Evolutionary conservation across 2,888 invertebrate species (phyloP).

Genomic region (Proisotoma minuta): DNA sequence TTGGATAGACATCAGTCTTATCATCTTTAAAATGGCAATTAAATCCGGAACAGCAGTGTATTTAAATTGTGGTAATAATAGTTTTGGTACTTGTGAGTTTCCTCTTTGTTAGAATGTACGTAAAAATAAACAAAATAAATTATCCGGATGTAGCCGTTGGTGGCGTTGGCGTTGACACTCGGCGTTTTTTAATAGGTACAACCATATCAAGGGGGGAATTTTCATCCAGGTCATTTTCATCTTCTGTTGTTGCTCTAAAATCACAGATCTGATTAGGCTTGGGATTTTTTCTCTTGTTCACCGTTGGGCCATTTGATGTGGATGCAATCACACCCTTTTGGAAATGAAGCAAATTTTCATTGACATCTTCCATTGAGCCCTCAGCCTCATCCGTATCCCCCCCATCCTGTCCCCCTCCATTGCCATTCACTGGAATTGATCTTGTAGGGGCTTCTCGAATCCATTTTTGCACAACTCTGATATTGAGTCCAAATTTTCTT

Average conservation of each 20-base stretch:
- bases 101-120: too few species aligned
- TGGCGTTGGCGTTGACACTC: slow-evolving; percentile 36
- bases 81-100: too few species aligned
- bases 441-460: slow-evolving; percentile 38
- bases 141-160: too few species aligned
- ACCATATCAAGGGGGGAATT: slow-evolving; percentile 44
- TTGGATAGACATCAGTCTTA: too few species aligned
- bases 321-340: background rate
- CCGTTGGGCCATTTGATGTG: background rate
- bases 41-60: too few species aligned
- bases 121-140: too few species aligned
- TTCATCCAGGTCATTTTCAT: slow-evolving; percentile 10
- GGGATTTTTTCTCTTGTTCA: slow-evolving; percentile 44
- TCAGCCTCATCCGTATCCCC: background rate
- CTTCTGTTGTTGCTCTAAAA: slow-evolving; percentile 33
- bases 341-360: slow-evolving; percentile 23
- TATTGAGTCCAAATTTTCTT: slow-evolving; percentile 43
- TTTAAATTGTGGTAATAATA: too few species aligned
- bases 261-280: slow-evolving; percentile 48
- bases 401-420: slow-evolving; percentile 7
- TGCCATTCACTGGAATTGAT: slow-evolving; percentile 15
- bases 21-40: too few species aligned
- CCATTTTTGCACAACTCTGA: slow-evolving; percentile 44
- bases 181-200: slow-evolving; percentile 43
- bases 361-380: slow-evolving; percentile 16